Base-by-base conservation (phyloP, 2,797 vertebrate species). In the Sphaeramia orbicularis region DNA sequence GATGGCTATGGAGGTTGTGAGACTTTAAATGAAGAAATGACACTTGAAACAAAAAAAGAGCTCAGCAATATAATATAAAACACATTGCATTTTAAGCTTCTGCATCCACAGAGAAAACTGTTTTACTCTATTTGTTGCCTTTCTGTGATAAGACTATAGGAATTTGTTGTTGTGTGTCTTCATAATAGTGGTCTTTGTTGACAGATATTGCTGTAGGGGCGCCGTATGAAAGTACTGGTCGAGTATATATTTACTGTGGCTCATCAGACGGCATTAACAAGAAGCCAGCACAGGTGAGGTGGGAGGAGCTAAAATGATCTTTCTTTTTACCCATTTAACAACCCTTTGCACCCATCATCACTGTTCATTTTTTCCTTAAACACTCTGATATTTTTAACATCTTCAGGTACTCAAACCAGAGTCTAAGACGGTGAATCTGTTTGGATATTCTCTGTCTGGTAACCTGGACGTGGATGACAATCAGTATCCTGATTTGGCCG, bases 181-280 rank as follows among this genome's bases (percentile, higher is more conserved):
- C 30, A 32, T 32, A 32, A 6, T 6, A 4, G 30, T 32, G 5
- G 11, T 50, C 3, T 55, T 32, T 54, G n/a, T 21, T 48, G 15
- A 86, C 89, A 98, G 97, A 99, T 92, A 94, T 99, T 88, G 97
- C 95, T 1, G 93, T 98, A 14, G 95, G 96, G 49, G 96, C 97
- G 5, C 97, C 97, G 0, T 98, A 98, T 36, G 96, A 97, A 5
- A 71, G 61, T 14, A 60, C 83, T 43, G 96, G 97, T 49, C 95
- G 91, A 45, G 96, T 98, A 0, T 98, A 94, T 72, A 81, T 99
- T 68, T 97, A 95, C 84, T 96, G 96, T n/a, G 96, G 97, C 58
- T 95, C 95, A 4, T 35, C 80, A 48, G 68, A 76, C 1, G 95
- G 94, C 54, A 94, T 97, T 87, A 91, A 91, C 55, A 92, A 73